Conservation (phyloP, 2,888 invertebrate genomes). For the Agonopterix heracliana region DNA sequence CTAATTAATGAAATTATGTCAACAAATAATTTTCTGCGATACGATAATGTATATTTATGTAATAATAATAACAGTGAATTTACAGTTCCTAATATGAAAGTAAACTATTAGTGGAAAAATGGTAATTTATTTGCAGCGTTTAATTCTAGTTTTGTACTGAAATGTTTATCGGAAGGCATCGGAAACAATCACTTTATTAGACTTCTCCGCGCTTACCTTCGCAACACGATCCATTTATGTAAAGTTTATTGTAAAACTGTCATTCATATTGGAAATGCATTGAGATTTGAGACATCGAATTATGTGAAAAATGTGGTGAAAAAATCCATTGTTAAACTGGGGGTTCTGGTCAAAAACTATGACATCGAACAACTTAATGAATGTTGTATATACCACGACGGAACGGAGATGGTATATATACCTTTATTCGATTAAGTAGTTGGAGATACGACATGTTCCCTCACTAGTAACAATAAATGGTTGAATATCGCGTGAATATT, state of each 20-base stretch:
- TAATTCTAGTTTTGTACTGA: constrained; percentile 36
- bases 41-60: not conserved
- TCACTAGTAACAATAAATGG: constrained; percentile 45
- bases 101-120: constrained; percentile 44
- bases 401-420: too few relatives aligned
- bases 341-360: constrained; percentile 26
- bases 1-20: constrained; percentile 23
- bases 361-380: too few relatives aligned
- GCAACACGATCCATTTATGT: constrained; percentile 21
- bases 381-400: too few relatives aligned
- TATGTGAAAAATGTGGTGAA: constrained; percentile 24
- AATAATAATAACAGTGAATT: constrained; percentile 49
- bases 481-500: constrained; percentile 30
- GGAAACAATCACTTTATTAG: constrained; percentile 18
- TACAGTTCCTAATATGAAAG: constrained; percentile 68
- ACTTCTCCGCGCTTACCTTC: constrained; percentile 16
- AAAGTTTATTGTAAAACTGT: constrained; percentile 10
- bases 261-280: constrained; percentile 39
- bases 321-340: constrained; percentile 46
- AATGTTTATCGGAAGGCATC: constrained; percentile 38
- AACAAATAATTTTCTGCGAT: constrained; percentile 39
- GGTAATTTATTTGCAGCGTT: constrained; percentile 48
- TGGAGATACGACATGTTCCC: constrained; percentile 25
- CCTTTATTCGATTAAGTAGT: too few relatives aligned
- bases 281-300: constrained; percentile 49